These are phyloP conservation scores for Pterocles orientalis DNA, from an alignment of 2,113 vertebrate genomes.

Conservation along the genomic window DNA sequence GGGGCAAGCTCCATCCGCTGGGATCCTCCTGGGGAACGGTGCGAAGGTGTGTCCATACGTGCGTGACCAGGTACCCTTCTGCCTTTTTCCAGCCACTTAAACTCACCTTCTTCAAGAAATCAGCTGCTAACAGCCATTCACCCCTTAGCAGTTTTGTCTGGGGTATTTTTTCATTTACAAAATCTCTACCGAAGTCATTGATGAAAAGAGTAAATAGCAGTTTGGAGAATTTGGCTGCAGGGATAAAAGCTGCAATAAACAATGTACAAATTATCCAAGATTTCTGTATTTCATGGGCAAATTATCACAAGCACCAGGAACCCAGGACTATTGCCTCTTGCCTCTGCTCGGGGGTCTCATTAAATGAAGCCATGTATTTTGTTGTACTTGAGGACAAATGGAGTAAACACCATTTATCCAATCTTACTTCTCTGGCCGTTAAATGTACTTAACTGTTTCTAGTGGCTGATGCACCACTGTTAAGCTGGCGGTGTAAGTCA, in stretches of 20 bases:
- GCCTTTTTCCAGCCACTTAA: neutral
- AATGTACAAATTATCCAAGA: fast-evolving
- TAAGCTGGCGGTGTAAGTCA: neutral
- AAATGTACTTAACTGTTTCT: neutral
- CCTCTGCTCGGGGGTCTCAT: neutral
- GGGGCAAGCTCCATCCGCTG: neutral
- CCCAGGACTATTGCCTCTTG: neutral
- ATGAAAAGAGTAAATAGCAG: neutral
- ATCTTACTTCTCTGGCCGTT: neutral
- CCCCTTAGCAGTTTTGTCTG: neutral
- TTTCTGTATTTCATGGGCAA: neutral
- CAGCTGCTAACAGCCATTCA: neutral
- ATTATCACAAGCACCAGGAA: neutral
- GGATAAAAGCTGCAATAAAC: neutral
- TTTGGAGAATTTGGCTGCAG: neutral
- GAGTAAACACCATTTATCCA: neutral
- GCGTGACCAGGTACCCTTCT: neutral
- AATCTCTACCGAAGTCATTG: neutral
- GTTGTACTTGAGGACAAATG: neutral
- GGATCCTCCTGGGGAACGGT: neutral
- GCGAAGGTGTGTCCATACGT: neutral
- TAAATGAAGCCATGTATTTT: neutral
- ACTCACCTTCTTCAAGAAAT: neutral
- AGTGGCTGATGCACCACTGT: neutral
- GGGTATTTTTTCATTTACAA: neutral